Evolutionary conservation across 1,140 invertebrate species (phyloP), one percentile per base, ranked within the genome.

Genomic region (Drosophila virilis): DNA sequence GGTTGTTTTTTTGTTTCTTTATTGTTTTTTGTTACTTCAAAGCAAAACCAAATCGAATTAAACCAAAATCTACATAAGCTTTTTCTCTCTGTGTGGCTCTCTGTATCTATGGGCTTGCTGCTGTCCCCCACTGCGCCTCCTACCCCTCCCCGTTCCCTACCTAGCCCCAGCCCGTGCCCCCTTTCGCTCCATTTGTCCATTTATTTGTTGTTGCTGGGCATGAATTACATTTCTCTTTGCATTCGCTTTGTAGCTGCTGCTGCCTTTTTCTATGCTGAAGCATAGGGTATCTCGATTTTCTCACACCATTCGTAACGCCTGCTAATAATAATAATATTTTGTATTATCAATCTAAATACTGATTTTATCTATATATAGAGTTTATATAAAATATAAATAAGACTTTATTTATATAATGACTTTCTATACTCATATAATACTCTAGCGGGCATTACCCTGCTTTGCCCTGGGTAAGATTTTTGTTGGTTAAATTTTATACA

Each of bases 141-240:
- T n/a, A n/a, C n/a, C n/a, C n/a, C n/a, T n/a, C n/a, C n/a, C n/a
- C n/a, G n/a, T n/a, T n/a, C n/a, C 17, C 17, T 17, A 17, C 17
- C 17, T 28, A 28, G 22, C 3, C 22, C 22, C 22, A 28, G 22
- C 22, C 22, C 22, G 22, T 28, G 17, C 38, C 70, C 55, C 68
- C 82, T 80, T 67, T 77, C 77, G 81, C 71, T 88, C 77, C 78
- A 88, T 82, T 88, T 82, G 82, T 33, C 37, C 66, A 45, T 64
- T 64, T 55, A 52, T 66, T 80, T 71, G 52, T 75, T 82, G 73
- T 77, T 70, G 78, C 40, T 73, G 72, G 83, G 76, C 76, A 88
- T 86, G 83, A 86, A 86, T 86, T 88, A 86, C 83, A 86, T 86
- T 86, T 86, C 83, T 86, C 83, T 86, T 86, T 82, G 82, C 83